Conservation (phyloP, 2,888 invertebrate genomes). For the Rhabditophanes sp. region DNA sequence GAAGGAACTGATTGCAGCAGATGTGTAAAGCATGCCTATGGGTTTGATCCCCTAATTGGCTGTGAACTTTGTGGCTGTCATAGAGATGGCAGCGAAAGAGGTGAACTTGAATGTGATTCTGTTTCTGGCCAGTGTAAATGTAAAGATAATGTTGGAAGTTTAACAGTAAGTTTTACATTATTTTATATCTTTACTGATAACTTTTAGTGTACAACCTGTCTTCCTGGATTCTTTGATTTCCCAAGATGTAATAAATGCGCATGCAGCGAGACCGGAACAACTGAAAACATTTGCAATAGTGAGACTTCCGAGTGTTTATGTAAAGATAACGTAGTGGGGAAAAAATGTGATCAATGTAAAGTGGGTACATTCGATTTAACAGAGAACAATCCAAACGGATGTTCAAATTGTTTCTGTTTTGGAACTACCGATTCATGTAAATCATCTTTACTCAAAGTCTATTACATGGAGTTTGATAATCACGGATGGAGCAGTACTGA, state of each 20-base stretch:
- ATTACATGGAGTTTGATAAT: conserved; percentile 16
- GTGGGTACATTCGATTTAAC: conserved; percentile 79
- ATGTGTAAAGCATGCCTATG: conserved; percentile 73
- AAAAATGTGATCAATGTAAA: conserved; percentile 66
- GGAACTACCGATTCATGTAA: conserved; percentile 71
- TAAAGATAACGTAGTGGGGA: conserved; percentile 61
- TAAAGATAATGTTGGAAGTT: conserved; percentile 66
- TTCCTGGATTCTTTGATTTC: conserved; percentile 61
- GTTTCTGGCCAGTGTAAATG: conserved; percentile 65
- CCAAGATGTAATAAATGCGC: conserved; percentile 68
- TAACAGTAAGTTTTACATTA: conserved; percentile 63
- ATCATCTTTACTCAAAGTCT: conserved; percentile 54
- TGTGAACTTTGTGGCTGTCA: conserved; percentile 86
- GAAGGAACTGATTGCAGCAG: conserved; percentile 73
- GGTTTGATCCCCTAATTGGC: conserved; percentile 78
- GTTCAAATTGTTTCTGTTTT: conserved; percentile 91
- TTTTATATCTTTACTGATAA: background rate
- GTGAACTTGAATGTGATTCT: conserved; percentile 70
- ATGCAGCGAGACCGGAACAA: conserved; percentile 50
- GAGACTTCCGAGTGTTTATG: conserved; percentile 60
- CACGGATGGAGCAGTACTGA: conserved; percentile 22
- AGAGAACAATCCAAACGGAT: conserved; percentile 67
- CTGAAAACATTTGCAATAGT: conserved; percentile 71
- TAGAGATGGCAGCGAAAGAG: conserved; percentile 60
- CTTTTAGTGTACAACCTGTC: conserved; percentile 63